These are phyloP conservation scores for Vultur gryphus DNA, from an alignment of 2,797 vertebrate genomes.

Conservation along the genomic window DNA sequence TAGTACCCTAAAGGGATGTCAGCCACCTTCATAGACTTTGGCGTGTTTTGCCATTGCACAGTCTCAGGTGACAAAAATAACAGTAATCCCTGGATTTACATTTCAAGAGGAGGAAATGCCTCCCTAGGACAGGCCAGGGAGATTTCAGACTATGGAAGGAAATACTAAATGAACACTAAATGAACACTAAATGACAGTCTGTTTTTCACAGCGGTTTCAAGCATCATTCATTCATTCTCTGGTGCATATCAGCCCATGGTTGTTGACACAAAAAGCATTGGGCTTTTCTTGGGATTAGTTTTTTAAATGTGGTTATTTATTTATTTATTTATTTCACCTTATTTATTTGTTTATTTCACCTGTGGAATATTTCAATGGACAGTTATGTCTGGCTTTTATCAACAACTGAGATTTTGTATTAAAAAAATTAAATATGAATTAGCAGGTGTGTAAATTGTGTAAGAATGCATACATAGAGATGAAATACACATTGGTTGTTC, in stretches of 20 bases:
- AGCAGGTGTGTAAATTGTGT: not conserved
- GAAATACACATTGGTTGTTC: not conserved
- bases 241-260: not conserved
- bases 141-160: not conserved
- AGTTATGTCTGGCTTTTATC: not conserved
- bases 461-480: not conserved
- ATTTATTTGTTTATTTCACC: not conserved
- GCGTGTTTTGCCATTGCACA: not conserved
- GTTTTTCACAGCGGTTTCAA: not conserved
- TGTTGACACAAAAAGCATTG: not conserved
- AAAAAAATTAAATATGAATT: not conserved
- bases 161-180: not conserved
- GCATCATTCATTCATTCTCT: not conserved
- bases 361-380: not conserved
- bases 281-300: not conserved
- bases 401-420: not conserved
- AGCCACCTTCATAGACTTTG: not conserved
- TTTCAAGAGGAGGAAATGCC: not conserved
- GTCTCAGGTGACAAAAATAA: not conserved
- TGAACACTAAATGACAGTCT: not conserved
- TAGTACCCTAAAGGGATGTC: not conserved
- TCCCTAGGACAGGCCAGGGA: not conserved
- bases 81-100: not conserved
- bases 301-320: not conserved
- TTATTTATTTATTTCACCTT: not conserved